Conservation (phyloP, 2,888 invertebrate species). For the Ptilodon capucinus region DNA sequence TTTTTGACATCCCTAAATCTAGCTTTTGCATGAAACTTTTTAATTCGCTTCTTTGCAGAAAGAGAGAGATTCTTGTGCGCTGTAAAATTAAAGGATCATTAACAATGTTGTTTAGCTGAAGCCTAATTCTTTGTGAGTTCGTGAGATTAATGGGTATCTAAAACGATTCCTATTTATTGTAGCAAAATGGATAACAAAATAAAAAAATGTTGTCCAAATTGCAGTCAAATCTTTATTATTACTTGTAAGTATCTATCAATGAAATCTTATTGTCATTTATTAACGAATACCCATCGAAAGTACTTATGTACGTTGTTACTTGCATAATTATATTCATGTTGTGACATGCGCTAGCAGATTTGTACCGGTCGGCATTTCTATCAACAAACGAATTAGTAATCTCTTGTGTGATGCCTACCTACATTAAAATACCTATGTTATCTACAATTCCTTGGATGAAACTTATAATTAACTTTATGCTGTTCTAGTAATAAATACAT, state of each 20-base stretch:
- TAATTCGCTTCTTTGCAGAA: too few relatives aligned
- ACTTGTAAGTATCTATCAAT: slow-evolving; percentile 58
- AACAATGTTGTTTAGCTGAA: not conserved
- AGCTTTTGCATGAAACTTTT: too few relatives aligned
- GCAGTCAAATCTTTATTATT: slow-evolving; percentile 64
- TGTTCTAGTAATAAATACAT: too few relatives aligned
- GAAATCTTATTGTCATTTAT: not conserved
- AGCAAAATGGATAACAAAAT: slow-evolving; percentile 48
- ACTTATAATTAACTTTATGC: too few relatives aligned
- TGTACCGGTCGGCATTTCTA: not conserved
- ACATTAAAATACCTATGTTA: too few relatives aligned
- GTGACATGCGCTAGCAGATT: not conserved
- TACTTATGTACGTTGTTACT: too few relatives aligned
- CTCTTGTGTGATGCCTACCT: too few relatives aligned
- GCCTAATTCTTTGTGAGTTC: not conserved
- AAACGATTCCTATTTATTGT: not conserved
- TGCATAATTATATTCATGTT: not conserved
- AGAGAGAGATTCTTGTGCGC: too few relatives aligned
- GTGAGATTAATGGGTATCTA: too few relatives aligned
- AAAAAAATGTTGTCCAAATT: slow-evolving; percentile 66
- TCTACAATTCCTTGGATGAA: too few relatives aligned
- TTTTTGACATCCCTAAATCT: too few relatives aligned
- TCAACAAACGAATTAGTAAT: not conserved
- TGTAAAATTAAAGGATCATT: too few relatives aligned
- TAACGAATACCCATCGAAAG: not conserved